A percentile compares a stretch with the other conserved stretches of the same genome.
phyloP scores from a whole-genome alignment of 2,797 vertebrate species.

The Periparus ater region DNA sequence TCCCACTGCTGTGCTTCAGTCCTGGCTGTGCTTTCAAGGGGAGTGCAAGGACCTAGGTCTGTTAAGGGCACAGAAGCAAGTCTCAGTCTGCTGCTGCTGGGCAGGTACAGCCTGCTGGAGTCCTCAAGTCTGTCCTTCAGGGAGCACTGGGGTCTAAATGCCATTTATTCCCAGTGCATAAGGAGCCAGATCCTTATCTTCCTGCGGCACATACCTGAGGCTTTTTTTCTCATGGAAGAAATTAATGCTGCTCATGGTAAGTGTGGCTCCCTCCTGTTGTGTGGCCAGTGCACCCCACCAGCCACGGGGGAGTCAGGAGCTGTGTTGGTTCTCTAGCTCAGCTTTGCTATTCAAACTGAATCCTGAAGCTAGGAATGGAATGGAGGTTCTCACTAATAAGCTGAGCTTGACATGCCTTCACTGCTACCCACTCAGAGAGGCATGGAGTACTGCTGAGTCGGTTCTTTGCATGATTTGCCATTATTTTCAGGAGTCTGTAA shows the following conservation, averaged over 20 bases:
- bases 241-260: background rate
- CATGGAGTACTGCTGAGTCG: background rate
- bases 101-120: background rate
- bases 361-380: background rate
- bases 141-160: background rate
- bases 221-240: background rate
- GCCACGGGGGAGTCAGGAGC: background rate
- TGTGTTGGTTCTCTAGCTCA: background rate
- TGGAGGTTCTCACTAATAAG: background rate
- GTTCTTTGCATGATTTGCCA: background rate
- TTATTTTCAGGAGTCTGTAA: background rate
- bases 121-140: background rate
- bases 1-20: background rate
- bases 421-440: background rate
- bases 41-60: background rate
- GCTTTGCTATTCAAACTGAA: background rate
- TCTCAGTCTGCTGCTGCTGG: background rate
- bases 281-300: background rate
- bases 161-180: background rate
- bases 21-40: background rate
- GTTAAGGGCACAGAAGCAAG: background rate
- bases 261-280: background rate
- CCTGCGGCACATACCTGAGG: background rate
- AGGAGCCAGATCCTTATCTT: constrained; percentile 8
- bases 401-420: background rate